A percentile compares a stretch with the other conserved stretches of the same genome.
Evolutionary conservation across 2,888 invertebrate species (phyloP).

Genomic region (Standfussiana lucernea): DNA sequence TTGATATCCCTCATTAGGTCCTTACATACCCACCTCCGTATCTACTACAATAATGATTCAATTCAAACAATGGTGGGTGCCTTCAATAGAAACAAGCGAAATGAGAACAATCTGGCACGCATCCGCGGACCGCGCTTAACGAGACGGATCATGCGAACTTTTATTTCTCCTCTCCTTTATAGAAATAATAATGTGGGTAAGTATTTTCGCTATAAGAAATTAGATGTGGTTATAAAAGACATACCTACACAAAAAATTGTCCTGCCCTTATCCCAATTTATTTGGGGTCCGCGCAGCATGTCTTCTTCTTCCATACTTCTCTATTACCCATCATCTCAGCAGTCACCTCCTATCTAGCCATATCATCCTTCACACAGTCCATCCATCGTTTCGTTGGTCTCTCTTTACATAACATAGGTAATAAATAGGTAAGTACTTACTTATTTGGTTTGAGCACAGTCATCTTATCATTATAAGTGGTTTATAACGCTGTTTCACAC

Average conservation of each 20-base stretch:
- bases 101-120: constrained; percentile 67
- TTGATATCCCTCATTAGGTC: constrained; percentile 60
- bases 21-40: constrained; percentile 9
- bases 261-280: neutral
- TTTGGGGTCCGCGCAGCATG: neutral
- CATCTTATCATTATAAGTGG: neutral
- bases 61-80: constrained; percentile 46
- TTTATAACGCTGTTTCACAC: neutral
- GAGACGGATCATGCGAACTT: constrained; percentile 70
- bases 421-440: neutral
- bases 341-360: neutral
- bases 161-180: constrained; percentile 50
- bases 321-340: neutral
- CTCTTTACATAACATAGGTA: neutral
- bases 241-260: too few relatives aligned
- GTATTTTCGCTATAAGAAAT: constrained; percentile 54
- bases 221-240: constrained; percentile 10
- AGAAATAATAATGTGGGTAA: constrained; percentile 50
- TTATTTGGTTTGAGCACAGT: neutral
- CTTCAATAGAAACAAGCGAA: constrained; percentile 60
- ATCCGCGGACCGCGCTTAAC: constrained; percentile 63
- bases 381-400: neutral
- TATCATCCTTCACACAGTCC: neutral
- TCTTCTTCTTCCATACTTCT: neutral
- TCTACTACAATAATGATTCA: constrained; percentile 64